phyloP scores from a whole-genome alignment of 2,888 invertebrate species.

The Pyrgus malvae region DNA sequence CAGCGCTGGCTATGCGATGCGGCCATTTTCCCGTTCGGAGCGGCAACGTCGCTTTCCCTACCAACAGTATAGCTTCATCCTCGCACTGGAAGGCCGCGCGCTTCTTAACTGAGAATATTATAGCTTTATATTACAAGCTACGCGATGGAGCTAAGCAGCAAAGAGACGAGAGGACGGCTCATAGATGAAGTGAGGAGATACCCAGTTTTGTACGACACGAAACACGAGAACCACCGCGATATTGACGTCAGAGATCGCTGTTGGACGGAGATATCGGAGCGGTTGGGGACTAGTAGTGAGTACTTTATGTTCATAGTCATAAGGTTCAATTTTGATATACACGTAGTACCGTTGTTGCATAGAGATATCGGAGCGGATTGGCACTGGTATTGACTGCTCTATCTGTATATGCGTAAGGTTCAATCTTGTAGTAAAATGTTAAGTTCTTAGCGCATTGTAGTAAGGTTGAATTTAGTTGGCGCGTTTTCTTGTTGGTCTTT shows the following conservation, averaged over 20 bases:
- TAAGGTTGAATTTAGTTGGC: slow-evolving; percentile 10
- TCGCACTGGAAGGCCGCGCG: slow-evolving; percentile 50
- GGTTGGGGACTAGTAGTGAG: slow-evolving; percentile 66
- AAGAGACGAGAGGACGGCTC: slow-evolving; percentile 58
- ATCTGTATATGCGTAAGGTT: neutral
- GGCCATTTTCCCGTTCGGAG: slow-evolving; percentile 35
- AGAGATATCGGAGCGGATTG: slow-evolving; percentile 65
- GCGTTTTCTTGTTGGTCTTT: neutral
- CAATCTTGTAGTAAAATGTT: neutral
- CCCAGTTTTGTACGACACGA: slow-evolving; percentile 70
- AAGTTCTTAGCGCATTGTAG: neutral
- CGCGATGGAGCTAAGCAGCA: slow-evolving; percentile 35
- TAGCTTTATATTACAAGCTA: neutral
- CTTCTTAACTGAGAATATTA: too few species aligned
- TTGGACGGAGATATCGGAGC: slow-evolving; percentile 69
- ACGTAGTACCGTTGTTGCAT: slow-evolving; percentile 73
- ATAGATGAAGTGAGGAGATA: slow-evolving; percentile 72
- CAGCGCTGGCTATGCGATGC: slow-evolving; percentile 51
- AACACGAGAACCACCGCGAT: slow-evolving; percentile 68
- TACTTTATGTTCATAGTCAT: slow-evolving; percentile 17
- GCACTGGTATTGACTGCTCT: slow-evolving; percentile 59
- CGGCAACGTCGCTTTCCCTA: slow-evolving; percentile 58
- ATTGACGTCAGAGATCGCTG: slow-evolving; percentile 69
- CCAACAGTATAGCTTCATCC: slow-evolving; percentile 62
- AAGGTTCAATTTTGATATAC: slow-evolving; percentile 12